Conservation (phyloP, 64 coral and sea anemone genomes). For the Platygyra sinensis region DNA sequence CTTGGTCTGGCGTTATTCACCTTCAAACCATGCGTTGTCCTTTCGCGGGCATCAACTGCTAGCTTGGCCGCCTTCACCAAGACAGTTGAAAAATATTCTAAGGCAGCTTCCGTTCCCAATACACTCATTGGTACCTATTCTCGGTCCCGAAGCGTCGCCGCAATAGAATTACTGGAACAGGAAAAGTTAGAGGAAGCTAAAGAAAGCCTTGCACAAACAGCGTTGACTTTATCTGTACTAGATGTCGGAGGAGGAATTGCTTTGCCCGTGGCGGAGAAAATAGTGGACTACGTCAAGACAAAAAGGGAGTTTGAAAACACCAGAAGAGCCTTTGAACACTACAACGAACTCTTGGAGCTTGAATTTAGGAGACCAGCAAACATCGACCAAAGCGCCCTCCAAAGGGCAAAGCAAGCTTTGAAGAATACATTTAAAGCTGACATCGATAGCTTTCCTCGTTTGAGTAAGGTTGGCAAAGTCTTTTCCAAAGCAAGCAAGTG, state of each 20-base stretch:
- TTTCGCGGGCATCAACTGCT: no score
- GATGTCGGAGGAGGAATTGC: slow-evolving; percentile 9
- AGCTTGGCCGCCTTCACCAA: neutral
- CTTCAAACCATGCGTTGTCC: no score
- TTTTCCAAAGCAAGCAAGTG: slow-evolving; percentile 35
- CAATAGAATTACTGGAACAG: neutral
- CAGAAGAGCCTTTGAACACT: neutral
- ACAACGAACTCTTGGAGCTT: neutral
- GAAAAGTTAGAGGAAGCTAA: slow-evolving; percentile 6
- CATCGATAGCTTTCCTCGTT: neutral
- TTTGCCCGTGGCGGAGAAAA: slow-evolving; percentile 11
- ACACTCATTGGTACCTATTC: neutral
- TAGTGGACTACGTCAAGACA: neutral
- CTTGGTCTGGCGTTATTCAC: no score
- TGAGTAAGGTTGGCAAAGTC: slow-evolving; percentile 12
- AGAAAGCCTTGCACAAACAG: slow-evolving; percentile 20
- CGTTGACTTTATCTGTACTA: neutral
- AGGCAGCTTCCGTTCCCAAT: neutral
- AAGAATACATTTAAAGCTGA: neutral
- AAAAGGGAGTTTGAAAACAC: neutral
- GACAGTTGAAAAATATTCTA: neutral
- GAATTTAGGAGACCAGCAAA: neutral
- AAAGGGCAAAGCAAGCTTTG: neutral
- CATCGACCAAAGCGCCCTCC: neutral
- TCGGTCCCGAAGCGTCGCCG: neutral